Conservation (phyloP, 2,888 invertebrate species). For the Cabera pusaria region DNA sequence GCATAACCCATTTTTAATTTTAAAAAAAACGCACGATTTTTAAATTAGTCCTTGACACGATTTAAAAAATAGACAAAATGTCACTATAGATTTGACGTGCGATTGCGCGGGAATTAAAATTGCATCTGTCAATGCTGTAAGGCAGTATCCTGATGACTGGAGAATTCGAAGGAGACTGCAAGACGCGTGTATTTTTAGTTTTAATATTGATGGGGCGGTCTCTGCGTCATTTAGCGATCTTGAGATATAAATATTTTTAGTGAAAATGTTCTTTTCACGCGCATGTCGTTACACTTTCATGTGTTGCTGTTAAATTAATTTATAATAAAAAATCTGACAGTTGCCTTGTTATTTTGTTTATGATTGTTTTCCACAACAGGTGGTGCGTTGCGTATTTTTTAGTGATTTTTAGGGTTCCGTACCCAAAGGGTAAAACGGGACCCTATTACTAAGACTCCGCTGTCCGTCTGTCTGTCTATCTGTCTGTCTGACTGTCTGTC, state of each 20-base stretch:
- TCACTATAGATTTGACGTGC: slow-evolving; percentile 31
- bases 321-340: slow-evolving; percentile 23
- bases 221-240: slow-evolving; percentile 18
- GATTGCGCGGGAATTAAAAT: slow-evolving; percentile 41
- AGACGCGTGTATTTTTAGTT: slow-evolving; percentile 55
- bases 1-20: slow-evolving; percentile 36
- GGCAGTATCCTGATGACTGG: slow-evolving; percentile 57
- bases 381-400: no score
- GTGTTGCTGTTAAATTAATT: slow-evolving; percentile 27
- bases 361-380: not conserved
- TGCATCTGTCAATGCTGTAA: slow-evolving; percentile 36
- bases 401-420: no score
- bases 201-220: slow-evolving; percentile 52
- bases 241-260: slow-evolving; percentile 26
- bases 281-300: slow-evolving; percentile 18
- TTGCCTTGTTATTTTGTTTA: slow-evolving; percentile 1
- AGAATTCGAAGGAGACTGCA: slow-evolving; percentile 50
- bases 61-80: slow-evolving; percentile 15
- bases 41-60: slow-evolving; percentile 3
- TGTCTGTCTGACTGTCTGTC: no score
- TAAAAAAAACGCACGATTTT: slow-evolving; percentile 18
- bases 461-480: no score
- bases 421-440: no score
- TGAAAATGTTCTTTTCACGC: slow-evolving; percentile 15
- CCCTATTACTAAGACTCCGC: no score